Percentiles rank a stretch among this genome's conserved stretches.
These are phyloP conservation scores for Eudemis profundana DNA, from an alignment of 2,888 invertebrate genomes.

Conservation along the genomic window DNA sequence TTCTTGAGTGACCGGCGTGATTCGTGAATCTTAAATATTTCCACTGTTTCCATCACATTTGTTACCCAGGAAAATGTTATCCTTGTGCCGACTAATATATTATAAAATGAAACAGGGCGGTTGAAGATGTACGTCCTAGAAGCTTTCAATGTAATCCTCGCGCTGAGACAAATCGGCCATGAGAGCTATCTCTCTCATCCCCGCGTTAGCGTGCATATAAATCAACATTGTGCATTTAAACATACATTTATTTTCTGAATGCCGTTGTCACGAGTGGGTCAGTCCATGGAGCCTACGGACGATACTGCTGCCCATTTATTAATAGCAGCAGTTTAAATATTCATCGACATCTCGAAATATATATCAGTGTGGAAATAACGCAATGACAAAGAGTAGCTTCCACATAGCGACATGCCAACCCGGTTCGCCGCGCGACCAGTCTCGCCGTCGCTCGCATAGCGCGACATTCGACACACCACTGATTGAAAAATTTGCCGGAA, in stretches of 20 bases:
- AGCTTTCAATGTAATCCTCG: neutral
- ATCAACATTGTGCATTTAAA: constrained; percentile 9
- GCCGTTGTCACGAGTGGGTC: constrained; percentile 6
- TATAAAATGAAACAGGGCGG: too few relatives aligned
- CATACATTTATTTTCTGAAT: constrained; percentile 29
- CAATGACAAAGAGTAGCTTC: constrained; percentile 58
- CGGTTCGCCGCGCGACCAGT: constrained; percentile 2
- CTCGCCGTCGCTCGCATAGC: neutral
- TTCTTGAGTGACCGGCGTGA: too few relatives aligned
- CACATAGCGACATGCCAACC: constrained; percentile 59
- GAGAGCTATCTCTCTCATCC: constrained; percentile 3
- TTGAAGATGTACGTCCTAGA: neutral
- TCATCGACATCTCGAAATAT: constrained; percentile 56
- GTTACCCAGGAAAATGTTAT: too few relatives aligned
- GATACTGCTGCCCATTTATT: constrained; percentile 37
- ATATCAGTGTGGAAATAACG: constrained; percentile 57
- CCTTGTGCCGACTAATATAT: too few relatives aligned
- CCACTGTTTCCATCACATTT: too few relatives aligned
- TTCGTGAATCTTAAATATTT: too few relatives aligned
- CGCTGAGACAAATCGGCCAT: neutral
- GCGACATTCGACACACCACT: constrained; percentile 4
- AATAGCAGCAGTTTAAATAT: constrained; percentile 44
- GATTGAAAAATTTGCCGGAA: neutral
- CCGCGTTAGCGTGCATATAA: constrained; percentile 16
- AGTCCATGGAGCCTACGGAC: constrained; percentile 12